Evolutionary conservation across 2,113 vertebrate species (phyloP), one percentile per base, ranked within the genome.

Genomic region (Dicaeum eximium): DNA sequence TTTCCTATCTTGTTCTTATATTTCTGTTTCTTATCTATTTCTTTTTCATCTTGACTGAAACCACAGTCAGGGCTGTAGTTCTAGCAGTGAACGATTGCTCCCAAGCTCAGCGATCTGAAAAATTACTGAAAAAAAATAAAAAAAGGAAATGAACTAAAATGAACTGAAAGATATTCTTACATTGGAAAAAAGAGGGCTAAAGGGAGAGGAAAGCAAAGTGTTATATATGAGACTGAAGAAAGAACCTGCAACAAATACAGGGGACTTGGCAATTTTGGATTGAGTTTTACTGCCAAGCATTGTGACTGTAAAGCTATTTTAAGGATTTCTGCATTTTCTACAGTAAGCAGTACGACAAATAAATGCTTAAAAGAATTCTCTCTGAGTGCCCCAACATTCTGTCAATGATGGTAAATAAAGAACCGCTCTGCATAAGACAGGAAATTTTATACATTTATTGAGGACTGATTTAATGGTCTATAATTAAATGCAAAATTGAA

Each of bases 401-500:
- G 42, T 80, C 80, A 82, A 37, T 74, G 73, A 70, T 62, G 17
- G 57, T 84, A 94, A 96, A 94, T 93, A 95, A 96, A 89, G 53
- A 93, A 47, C 6, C 0, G 4, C 13, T 75, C 86, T 89, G 22
- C 35, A 31, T 72, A 89, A 71, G 57, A 85, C 53, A 80, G 61
- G 70, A 57, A 89, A 12, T 69, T 40, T 88, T 94, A 61, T 33
- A 62, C 33, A 33, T 89, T 95, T 91, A 58, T 35, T 75, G 20
- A 33, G 50, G 14, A 47, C n/a, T 72, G 58, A 89, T 86, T 90
- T 92, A 93, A 95, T 94, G 50, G 54, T 80, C 27, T 89, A 93
- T 84, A 92, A 96, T 97, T 93, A 88, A 96, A 88, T 86, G 56
- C 84, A 93, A 95, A 96, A 96, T 88, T 71, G 72, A 64, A 94